These are phyloP conservation scores for Argentina silus DNA, from an alignment of 2,797 vertebrate genomes.

Conservation along the genomic window DNA sequence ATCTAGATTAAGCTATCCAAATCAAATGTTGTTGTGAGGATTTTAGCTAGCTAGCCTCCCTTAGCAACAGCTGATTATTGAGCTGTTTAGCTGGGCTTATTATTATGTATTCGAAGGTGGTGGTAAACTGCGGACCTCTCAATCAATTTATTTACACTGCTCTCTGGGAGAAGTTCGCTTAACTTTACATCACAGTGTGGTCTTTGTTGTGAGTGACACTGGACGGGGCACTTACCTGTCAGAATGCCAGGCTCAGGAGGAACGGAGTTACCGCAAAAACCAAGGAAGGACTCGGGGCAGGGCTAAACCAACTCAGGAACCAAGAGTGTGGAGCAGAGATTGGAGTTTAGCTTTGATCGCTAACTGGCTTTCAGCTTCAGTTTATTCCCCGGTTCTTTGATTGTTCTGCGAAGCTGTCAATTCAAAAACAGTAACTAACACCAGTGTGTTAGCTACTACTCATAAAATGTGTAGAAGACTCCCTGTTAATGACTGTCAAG, in stretches of 20 bases:
- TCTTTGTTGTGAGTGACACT: not conserved
- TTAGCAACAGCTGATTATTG: too few relatives aligned
- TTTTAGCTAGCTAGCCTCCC: too few relatives aligned
- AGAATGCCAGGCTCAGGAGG: not conserved
- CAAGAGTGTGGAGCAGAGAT: conserved; percentile 14
- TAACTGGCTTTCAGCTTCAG: not conserved
- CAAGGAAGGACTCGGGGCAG: not conserved
- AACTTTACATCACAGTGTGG: not conserved
- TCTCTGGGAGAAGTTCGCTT: conserved; percentile 4
- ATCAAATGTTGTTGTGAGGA: too few relatives aligned
- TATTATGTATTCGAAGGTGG: too few relatives aligned
- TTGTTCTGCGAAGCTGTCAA: conserved; percentile 35
- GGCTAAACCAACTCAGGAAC: not conserved
- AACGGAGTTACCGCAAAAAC: not conserved
- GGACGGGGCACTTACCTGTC: conserved; percentile 31
- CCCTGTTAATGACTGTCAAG: conserved; percentile 29
- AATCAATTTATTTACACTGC: conserved; percentile 30
- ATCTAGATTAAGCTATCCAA: too few relatives aligned
- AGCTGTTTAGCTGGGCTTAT: too few relatives aligned
- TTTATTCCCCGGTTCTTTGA: not conserved
- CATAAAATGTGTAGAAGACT: conserved; percentile 40
- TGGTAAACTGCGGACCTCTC: too few relatives aligned
- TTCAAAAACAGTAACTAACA: conserved; percentile 54
- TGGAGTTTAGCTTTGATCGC: not conserved
- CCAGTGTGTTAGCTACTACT: conserved; percentile 44